Conservation (phyloP, 2,797 vertebrate genomes). For the Heterohyrax brucei region DNA sequence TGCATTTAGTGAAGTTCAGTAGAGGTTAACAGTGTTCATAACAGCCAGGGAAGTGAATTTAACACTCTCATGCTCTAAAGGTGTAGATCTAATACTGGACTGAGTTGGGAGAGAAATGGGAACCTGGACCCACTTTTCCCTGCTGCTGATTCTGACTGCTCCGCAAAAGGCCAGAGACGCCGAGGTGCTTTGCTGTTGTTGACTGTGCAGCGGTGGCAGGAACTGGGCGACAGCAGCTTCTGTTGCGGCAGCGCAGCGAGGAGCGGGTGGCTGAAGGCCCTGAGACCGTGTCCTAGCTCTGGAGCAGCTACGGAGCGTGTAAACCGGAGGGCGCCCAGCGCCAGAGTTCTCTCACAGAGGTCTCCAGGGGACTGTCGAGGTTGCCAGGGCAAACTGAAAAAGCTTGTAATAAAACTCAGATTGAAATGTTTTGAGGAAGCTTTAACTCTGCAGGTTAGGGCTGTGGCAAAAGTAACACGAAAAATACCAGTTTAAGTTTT, state of each 20-base stretch:
- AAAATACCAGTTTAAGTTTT: not conserved
- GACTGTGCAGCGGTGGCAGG: not conserved
- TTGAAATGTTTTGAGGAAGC: slow-evolving; percentile 6
- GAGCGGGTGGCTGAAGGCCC: not conserved
- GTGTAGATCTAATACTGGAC: not conserved
- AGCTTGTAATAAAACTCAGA: not conserved
- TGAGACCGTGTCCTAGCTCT: not conserved
- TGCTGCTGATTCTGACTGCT: slow-evolving; percentile 13
- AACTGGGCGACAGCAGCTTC: not conserved
- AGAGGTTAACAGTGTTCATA: not conserved
- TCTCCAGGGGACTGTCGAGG: not conserved
- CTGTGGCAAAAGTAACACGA: not conserved
- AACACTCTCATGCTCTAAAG: not conserved
- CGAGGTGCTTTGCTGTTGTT: not conserved
- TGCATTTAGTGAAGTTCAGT: not conserved
- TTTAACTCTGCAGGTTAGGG: not conserved
- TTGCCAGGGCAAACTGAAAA: not conserved
- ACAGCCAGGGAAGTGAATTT: not conserved
- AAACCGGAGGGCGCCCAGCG: not conserved
- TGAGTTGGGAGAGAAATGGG: not conserved
- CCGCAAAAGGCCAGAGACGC: not conserved
- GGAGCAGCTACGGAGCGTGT: not conserved
- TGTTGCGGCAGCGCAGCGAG: not conserved
- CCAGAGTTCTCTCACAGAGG: not conserved
- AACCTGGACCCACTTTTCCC: slow-evolving; percentile 35